Evolutionary conservation across 2,113 vertebrate genomes (phyloP), one percentile per base, ranked within the genome.

Genomic region (Nestor notabilis): DNA sequence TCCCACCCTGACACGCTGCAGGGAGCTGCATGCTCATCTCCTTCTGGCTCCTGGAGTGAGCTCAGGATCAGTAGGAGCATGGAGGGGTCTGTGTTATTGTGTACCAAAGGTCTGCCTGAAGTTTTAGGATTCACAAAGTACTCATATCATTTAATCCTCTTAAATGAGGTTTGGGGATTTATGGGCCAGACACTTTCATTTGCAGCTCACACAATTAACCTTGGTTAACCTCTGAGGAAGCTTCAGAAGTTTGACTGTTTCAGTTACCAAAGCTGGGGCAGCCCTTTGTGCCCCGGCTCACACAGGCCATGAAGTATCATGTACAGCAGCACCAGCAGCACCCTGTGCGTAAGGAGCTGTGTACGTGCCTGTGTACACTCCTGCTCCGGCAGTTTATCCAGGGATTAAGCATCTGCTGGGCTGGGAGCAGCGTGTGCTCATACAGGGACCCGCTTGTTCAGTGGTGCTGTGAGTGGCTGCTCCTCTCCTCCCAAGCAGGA

Each of bases 131-230:
- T 96, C 96, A 91, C 90, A 87, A 96, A 96, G 92, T 58, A 90
- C 76, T 92, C 46, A 8, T 92, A 95, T 86, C 60, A 82, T 86
- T 92, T 93, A 97, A 97, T 97, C 92, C 95, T 84, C 69, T 93
- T 94, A 94, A 94, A 96, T 90, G 95, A 96, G 88, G 95, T 95
- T 87, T 92, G 89, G 74, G 95, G 88, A 93, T 95, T 96, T 94
- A 90, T 23, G 43, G 84, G 74, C 77, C 81, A 88, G 79, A 80
- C 68, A 56, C 50, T 76, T 68, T 75, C 85, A 86, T 93, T 81
- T 79, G 53, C 70, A 82, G 85, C 88, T 89, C 0, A 0, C 64
- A 90, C 88, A 92, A 93, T 96, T 96, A 96, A 96, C 94, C 92
- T 95, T 60, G 4, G 56, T 69, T 96, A 96, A 96, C 90, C 85